Evolutionary conservation across 2,797 vertebrate genomes (phyloP), one percentile per base, ranked within the genome.

Genomic region (Crocidura indochinensis): DNA sequence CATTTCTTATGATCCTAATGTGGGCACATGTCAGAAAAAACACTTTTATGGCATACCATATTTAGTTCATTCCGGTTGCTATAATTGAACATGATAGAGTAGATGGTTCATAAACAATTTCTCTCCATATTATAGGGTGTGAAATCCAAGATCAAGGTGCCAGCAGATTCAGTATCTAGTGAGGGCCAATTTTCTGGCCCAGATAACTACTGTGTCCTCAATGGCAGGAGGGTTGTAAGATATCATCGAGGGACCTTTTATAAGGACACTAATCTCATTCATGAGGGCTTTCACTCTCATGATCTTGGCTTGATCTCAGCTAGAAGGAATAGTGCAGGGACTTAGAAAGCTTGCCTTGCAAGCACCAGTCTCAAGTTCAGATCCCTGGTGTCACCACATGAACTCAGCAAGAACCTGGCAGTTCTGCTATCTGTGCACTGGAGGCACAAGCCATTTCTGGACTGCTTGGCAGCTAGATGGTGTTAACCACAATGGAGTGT

Each of bases 201-300:
- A 51, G 64, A 51, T 1, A 0, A 26, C n/a, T 7, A 24, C 56
- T 77, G 27, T 27, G 19, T 24, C 79, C 17, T 38, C 64, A 69
- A 76, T 10, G 53, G 53, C 51, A 49, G 44, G n/a, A 83, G 27
- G 44, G 6, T 38, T 69, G n/a, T 49, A 24, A 38, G 80, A n/a
- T 29, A 22, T 60, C 51, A 31, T 38, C 60, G 72, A 22, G 24
- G 47, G 53, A 47, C n/a, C 47, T 46, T 67, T 46, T 26, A 29
- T 44, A 81, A 74, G 60, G 10, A 17, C 72, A 83, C 49, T 38
- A 69, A 60, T 60, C 27, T 62, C 64, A 76, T 69, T 90, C n/a
- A 49, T 56, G 27, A 90, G 22, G 27, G 27, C 10, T 76, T 90
- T 44, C 12, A 26, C 64, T 51, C 67, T 62, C 17, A 49, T 76